Evolutionary conservation across 2,797 vertebrate species (phyloP).

Genomic region (Ceryle rudis): DNA sequence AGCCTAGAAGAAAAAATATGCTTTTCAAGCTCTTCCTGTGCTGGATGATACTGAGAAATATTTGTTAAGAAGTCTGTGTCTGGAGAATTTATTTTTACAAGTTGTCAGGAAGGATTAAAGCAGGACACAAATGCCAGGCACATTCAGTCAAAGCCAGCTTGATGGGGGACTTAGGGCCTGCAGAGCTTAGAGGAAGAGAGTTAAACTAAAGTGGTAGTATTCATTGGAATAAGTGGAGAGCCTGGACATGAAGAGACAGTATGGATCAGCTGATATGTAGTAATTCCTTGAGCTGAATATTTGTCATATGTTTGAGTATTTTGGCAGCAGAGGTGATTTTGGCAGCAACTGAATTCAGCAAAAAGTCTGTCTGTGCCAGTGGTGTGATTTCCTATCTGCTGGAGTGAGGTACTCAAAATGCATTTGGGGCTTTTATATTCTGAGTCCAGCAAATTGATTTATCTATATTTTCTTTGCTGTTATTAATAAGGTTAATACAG

Average conservation of each 20-base stretch:
- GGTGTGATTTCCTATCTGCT: not conserved
- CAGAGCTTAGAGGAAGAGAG: not conserved
- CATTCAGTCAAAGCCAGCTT: not conserved
- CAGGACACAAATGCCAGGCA: not conserved
- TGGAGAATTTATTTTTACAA: not conserved
- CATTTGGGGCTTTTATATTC: not conserved
- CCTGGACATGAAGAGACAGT: not conserved
- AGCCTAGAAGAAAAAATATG: not conserved
- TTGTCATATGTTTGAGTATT: not conserved
- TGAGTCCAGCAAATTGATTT: not conserved
- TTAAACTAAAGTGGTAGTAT: not conserved
- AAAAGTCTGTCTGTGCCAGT: not conserved
- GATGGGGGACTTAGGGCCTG: accelerated
- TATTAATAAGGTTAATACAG: not conserved
- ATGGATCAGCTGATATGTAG: not conserved
- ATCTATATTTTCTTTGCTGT: not conserved
- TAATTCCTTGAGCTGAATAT: not conserved
- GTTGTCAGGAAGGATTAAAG: not conserved
- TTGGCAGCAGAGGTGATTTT: not conserved
- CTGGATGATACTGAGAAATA: not conserved
- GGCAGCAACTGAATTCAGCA: not conserved
- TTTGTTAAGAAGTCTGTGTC: not conserved
- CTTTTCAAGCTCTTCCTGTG: not conserved
- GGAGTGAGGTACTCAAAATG: not conserved
- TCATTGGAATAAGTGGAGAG: not conserved